Base-by-base conservation (phyloP, 2,888 invertebrate species). In the Xestia c-nigrum region DNA sequence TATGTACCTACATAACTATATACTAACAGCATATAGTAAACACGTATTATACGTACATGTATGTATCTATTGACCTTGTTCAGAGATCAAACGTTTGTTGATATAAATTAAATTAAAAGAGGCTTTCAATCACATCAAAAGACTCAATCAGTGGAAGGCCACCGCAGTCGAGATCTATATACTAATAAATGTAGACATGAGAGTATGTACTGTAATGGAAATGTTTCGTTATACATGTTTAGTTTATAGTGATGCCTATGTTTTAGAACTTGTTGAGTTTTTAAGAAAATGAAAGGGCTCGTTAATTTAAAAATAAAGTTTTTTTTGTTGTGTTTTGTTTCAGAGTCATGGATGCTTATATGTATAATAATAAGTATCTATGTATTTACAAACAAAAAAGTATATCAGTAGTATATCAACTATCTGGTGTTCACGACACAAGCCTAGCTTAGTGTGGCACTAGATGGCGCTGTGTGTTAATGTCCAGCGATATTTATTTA, bases 61-160 rank as follows among this genome's bases (percentile, higher is more conserved):
- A 61, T 72, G 31, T 24, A 59, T 69, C n/a, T 73, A 76, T 71
- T 70, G 76, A 79, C 55, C 59, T 47, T 59, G 76, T 76, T 79
- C 16, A 64, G 57, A 78, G 12, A 52, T 76, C 77, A 71, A 79
- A 79, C 46, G 79, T 81, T 85, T 86, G 76, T 78, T 79, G 69
- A 66, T 75, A 78, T 78, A 84, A 87, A 90, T 88, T 85, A 83
- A 87, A 82, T 87, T 72, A 84, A 88, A 85, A 84, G 85, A 74
- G 74, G 68, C 82, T 85, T 86, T 87, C 86, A 88, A 86, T 85
- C 80, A 86, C 80, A 86, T 89, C 81, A 89, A 88, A 85, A 86
- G 86, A 84, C 80, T 87, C 85, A 87, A 90, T 89, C 87, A 89
- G 81, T 76, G 85, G 76, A 82, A 86, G 88, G 86, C 83, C 85